A percentile compares a stretch with the other conserved stretches of the same genome.
These are phyloP conservation scores for Turritopsis rubra DNA, from an alignment of 30 jellyfish, hydroid and myxozoan species.

Conservation along the genomic window DNA sequence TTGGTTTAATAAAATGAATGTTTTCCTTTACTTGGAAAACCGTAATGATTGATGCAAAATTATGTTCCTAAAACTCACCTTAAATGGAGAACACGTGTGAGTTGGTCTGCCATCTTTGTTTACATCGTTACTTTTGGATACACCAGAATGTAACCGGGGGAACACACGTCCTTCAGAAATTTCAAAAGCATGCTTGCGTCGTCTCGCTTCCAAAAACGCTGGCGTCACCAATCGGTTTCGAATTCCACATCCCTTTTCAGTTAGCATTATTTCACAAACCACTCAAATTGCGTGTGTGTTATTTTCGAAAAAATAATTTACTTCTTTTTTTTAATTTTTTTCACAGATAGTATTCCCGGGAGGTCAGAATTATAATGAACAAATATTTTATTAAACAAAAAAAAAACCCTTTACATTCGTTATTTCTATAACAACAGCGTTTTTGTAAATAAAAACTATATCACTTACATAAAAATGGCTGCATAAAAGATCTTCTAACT, in stretches of 20 bases:
- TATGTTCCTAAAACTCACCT: not conserved
- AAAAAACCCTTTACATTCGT: not conserved
- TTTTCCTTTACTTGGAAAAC: too few species aligned
- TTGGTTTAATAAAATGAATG: too few species aligned
- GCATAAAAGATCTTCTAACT: not conserved
- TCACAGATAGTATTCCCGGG: not conserved
- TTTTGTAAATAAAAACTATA: not conserved
- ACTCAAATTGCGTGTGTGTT: not conserved
- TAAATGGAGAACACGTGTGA: not conserved
- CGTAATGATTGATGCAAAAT: too few species aligned
- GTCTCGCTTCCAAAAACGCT: conserved; percentile 56
- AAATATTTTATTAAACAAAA: not conserved
- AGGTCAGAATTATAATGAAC: not conserved
- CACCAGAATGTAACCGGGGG: conserved; percentile 12
- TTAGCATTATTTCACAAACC: not conserved
- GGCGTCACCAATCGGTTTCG: conserved; percentile 56
- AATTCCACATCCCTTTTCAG: not conserved
- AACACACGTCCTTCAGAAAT: conserved; percentile 41
- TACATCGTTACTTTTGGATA: not conserved
- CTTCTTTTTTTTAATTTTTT: not conserved
- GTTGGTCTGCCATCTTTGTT: not conserved
- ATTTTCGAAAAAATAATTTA: too few species aligned
- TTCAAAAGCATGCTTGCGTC: conserved; percentile 40
- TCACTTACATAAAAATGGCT: not conserved
- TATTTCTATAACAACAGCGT: not conserved